These are phyloP conservation scores for Hypanus sabinus DNA, from an alignment of 2,113 vertebrate species.

Conservation along the genomic window DNA sequence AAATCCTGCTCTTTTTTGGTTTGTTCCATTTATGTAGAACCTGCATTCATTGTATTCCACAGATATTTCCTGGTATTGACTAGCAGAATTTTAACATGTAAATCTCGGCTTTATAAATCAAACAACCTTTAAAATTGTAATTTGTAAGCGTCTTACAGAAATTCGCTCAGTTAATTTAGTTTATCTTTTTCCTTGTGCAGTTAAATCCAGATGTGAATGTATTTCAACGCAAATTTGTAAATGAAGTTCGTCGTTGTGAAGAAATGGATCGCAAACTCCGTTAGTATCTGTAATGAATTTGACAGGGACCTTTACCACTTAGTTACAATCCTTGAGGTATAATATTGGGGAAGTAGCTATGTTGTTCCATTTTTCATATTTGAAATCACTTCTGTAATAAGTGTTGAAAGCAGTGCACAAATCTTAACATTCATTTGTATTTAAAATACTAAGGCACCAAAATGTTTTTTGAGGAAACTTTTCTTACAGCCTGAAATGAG, in stretches of 20 bases:
- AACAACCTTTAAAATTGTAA: neutral
- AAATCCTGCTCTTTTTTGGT: neutral
- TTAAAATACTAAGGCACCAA: neutral
- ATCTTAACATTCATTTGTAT: neutral
- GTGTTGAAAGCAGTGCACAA: neutral
- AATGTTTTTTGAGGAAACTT: neutral
- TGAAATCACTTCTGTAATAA: neutral
- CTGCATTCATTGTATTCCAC: neutral
- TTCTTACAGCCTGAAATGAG: neutral
- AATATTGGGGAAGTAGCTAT: neutral
- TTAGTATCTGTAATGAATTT: constrained; percentile 50
- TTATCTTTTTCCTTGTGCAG: constrained; percentile 50
- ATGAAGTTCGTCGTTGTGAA: constrained; percentile 90
- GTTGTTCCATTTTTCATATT: neutral
- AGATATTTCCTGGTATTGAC: neutral
- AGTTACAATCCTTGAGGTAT: neutral
- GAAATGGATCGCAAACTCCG: constrained; percentile 96
- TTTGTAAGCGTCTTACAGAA: neutral
- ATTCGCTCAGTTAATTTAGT: neutral
- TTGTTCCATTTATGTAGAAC: neutral
- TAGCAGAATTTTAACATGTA: neutral
- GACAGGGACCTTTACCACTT: too few species aligned
- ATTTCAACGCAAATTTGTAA: constrained; percentile 96
- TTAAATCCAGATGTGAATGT: constrained; percentile 95
- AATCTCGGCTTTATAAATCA: neutral